These are phyloP conservation scores for Aricia artaxerxes DNA, from an alignment of 2,888 invertebrate species.

Conservation along the genomic window DNA sequence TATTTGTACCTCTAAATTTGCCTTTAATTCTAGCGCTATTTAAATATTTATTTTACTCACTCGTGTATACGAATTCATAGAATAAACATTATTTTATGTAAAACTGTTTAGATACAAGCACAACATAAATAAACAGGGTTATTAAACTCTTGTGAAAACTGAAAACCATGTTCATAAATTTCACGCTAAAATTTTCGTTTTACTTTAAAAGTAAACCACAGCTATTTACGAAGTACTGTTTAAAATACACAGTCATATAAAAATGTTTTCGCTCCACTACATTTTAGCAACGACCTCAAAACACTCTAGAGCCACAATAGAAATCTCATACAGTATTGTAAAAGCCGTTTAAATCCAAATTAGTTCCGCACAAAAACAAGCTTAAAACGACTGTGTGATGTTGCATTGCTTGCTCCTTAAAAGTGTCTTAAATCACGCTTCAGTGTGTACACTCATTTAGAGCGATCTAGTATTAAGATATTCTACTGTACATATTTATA, in stretches of 20 bases:
- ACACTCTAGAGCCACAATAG: constrained; percentile 7
- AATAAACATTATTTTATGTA: not conserved
- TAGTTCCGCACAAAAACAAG: no score
- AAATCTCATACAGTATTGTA: not conserved
- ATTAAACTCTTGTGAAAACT: not conserved
- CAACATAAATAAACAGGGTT: not conserved
- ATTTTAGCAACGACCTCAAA: constrained; percentile 29
- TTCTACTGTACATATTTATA: not conserved
- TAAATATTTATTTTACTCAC: not conserved
- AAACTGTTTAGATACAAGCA: not conserved
- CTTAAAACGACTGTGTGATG: not conserved
- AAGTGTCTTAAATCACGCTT: not conserved
- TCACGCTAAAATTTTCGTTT: constrained; percentile 18
- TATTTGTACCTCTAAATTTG: not conserved
- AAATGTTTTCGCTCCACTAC: constrained; percentile 26
- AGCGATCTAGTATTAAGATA: not conserved
- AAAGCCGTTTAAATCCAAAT: not conserved
- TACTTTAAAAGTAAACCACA: constrained; percentile 19
- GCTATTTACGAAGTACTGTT: constrained; percentile 21
- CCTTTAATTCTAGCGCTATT: not conserved
- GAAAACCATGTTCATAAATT: constrained; percentile 4
- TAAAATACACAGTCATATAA: constrained; percentile 6
- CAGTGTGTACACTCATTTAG: not conserved
- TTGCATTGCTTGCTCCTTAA: not conserved
- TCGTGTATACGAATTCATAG: not conserved